phyloP scores from a whole-genome alignment of 2,797 vertebrate genomes.

The Atherinosoma microstoma region DNA sequence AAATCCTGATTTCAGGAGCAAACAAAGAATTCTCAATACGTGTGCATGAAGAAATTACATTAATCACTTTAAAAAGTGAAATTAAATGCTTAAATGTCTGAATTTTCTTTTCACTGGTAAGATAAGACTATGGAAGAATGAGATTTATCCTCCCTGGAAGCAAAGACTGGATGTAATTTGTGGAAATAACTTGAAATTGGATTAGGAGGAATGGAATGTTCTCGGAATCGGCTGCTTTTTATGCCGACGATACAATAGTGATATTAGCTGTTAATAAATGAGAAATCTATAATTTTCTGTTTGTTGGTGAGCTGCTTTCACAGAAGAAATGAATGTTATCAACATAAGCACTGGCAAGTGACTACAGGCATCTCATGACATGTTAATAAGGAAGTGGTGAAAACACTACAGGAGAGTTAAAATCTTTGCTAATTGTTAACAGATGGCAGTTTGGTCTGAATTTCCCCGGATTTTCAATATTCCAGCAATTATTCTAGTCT shows the following conservation, averaged over 20 bases:
- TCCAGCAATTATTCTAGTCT: neutral
- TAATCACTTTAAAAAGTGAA: neutral
- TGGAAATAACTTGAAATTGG: neutral
- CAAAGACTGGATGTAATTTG: neutral
- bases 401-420: neutral
- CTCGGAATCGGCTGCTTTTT: neutral
- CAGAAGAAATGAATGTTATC: neutral
- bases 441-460: neutral
- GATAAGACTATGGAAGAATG: neutral
- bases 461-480: constrained; percentile 1
- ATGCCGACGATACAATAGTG: neutral
- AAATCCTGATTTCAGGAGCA: neutral
- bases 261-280: constrained; percentile 1
- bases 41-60: neutral
- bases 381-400: neutral
- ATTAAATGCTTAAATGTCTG: neutral
- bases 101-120: neutral
- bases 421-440: neutral
- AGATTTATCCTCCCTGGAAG: neutral
- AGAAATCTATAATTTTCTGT: neutral
- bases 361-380: neutral
- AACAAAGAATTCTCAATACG: neutral
- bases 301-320: neutral
- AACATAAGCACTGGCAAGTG: neutral
- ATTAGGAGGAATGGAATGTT: constrained; percentile 4